Base-by-base conservation (phyloP, 2,113 vertebrate species). In the Sprattus sprattus region DNA sequence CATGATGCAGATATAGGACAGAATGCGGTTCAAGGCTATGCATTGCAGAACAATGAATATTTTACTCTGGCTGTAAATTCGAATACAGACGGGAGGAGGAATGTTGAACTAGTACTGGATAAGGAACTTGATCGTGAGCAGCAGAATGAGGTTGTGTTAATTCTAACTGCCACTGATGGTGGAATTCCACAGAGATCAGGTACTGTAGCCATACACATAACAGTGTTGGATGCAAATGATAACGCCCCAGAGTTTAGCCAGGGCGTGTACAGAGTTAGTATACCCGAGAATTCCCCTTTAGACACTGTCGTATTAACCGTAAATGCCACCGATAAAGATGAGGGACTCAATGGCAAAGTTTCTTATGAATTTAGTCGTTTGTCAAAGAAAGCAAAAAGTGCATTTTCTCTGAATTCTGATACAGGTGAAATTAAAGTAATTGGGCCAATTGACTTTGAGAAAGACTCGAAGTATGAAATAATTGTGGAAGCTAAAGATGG, bases 1-100 rank as follows among this genome's bases (percentile, higher is more conserved):
- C 88, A 91, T 22, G 94, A 96, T 83, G 89, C 90, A 6, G 95
- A 96, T 44, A 85, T 92, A 0, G 94, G 92, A 3, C 82, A 89
- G 67, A 95, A 95, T 28, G 82, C 89, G 4, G 49, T 95, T 0
- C 92, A 93, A 57, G 84, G 60, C 44, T 95, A 95, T 16, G 87
- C 83, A 2, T 87, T 95, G 0, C 88, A 89, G 22, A 11, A 75
- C 49, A 93, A 91, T 75, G 87, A 88, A 0, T 52, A 93, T 84
- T 95, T 95, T 83, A 84, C 0, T 32, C 75, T 95, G 0, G 87
- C 86, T 47, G 71, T 91, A 15, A 89, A 91, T 20, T 82, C 87
- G 16, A 92, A 87, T 47, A 4, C 52, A 1, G 91, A 90, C 71
- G 91, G 92, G 0, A 88, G 88, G 32, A 93, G 89, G 89, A 85